phyloP scores from a whole-genome alignment of 2,888 invertebrate species.

The Colletes collaris region DNA sequence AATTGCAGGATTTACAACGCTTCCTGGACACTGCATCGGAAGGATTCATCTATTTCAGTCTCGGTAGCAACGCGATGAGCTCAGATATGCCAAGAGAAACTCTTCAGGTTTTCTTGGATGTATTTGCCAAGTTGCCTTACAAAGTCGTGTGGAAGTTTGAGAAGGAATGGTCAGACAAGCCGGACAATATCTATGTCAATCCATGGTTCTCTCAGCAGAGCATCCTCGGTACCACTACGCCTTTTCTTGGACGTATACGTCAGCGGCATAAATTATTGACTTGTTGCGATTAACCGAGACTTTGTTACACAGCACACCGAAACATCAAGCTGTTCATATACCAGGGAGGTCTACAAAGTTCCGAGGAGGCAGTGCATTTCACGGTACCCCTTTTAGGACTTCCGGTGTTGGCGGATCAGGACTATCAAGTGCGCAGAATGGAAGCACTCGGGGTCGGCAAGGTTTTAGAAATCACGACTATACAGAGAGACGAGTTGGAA shows the following conservation, averaged over 20 bases:
- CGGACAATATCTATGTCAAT: slow-evolving; percentile 57
- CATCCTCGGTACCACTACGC: slow-evolving; percentile 60
- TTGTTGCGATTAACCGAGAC: not conserved
- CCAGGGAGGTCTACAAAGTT: slow-evolving; percentile 74
- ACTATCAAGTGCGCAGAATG: slow-evolving; percentile 56
- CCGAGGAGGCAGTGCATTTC: slow-evolving; percentile 69
- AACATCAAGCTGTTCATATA: slow-evolving; percentile 73
- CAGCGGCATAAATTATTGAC: no score
- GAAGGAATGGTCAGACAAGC: slow-evolving; percentile 31
- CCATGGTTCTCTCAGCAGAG: slow-evolving; percentile 69
- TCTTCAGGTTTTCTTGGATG: slow-evolving; percentile 53
- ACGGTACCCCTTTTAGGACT: slow-evolving; percentile 69
- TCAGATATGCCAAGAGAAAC: slow-evolving; percentile 36
- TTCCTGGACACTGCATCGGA: slow-evolving; percentile 61
- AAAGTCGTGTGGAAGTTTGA: slow-evolving; percentile 71
- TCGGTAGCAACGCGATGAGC: slow-evolving; percentile 66
- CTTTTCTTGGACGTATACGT: no score
- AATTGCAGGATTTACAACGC: slow-evolving; percentile 57
- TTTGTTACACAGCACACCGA: slow-evolving; percentile 59
- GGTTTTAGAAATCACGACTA: slow-evolving; percentile 38
- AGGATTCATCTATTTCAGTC: slow-evolving; percentile 72
- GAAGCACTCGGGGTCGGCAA: slow-evolving; percentile 57
- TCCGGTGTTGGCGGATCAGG: slow-evolving; percentile 70
- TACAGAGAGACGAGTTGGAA: slow-evolving; percentile 46
- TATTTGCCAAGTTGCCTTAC: slow-evolving; percentile 63